Evolutionary conservation across 2,113 vertebrate genomes (phyloP).

Genomic region (Hemibagrus wyckioides): DNA sequence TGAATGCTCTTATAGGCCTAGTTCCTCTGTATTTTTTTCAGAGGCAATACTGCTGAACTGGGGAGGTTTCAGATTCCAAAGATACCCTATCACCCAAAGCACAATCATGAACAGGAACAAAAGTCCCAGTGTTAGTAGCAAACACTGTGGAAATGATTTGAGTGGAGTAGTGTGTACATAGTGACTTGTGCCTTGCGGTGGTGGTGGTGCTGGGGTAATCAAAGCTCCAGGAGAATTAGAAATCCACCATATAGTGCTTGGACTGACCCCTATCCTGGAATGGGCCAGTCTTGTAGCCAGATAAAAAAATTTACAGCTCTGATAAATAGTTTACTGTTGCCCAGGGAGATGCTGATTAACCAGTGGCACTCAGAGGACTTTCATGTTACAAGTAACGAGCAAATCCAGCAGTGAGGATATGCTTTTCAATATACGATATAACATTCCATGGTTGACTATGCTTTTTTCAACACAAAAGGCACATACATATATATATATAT

Average conservation of each 20-base stretch:
- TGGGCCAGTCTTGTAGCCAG: conserved; percentile 28
- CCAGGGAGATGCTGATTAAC: conserved; percentile 39
- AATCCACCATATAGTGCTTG: conserved; percentile 27
- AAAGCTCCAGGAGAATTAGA: conserved; percentile 38
- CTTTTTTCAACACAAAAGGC: too few relatives aligned
- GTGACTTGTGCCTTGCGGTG: background rate
- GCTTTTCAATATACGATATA: conserved; percentile 32
- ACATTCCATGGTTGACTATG: conserved; percentile 1
- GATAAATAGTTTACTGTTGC: conserved; percentile 49
- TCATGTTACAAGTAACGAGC: conserved; percentile 18
- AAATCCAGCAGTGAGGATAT: conserved; percentile 23
- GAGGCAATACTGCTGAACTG: conserved; percentile 9
- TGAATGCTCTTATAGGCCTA: background rate
- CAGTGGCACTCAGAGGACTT: background rate
- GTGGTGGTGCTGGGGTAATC: background rate
- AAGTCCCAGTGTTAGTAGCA: conserved; percentile 45
- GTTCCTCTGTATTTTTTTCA: background rate
- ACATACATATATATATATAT: background rate
- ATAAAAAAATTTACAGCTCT: conserved; percentile 38
- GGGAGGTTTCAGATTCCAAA: conserved; percentile 41
- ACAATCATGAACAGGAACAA: conserved; percentile 41
- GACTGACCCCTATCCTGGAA: conserved; percentile 22
- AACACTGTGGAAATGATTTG: conserved; percentile 44
- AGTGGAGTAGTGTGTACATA: conserved; percentile 35
- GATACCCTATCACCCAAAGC: conserved; percentile 42